phyloP scores from a whole-genome alignment of 2,797 vertebrate genomes.

The Betta splendens region DNA sequence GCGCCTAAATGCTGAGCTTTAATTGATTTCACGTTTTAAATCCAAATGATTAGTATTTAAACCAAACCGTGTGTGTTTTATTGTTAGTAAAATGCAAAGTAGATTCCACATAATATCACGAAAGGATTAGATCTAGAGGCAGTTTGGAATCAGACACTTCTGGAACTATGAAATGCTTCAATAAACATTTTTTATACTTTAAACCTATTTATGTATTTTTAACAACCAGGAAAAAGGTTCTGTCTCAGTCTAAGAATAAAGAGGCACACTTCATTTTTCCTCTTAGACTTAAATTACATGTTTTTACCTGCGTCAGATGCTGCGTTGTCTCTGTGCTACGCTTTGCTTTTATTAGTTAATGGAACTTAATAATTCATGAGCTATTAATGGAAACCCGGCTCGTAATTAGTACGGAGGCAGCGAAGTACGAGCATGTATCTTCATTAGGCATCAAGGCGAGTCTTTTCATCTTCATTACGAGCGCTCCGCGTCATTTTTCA shows the following conservation, averaged over 20 bases:
- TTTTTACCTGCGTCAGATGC: constrained; percentile 64
- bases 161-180: not conserved
- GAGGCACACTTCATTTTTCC: constrained; percentile 55
- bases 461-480: constrained; percentile 83
- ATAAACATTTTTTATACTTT: constrained; percentile 21
- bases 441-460: constrained; percentile 76
- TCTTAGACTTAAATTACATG: constrained; percentile 42
- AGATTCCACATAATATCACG: too few species aligned
- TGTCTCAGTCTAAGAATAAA: constrained; percentile 46
- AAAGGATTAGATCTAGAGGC: too few species aligned
- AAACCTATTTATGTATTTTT: constrained; percentile 35
- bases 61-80: not conserved
- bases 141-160: too few species aligned
- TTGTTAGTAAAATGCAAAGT: too few species aligned
- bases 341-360: constrained; percentile 82
- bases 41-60: constrained; percentile 1
- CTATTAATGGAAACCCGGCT: constrained; percentile 79
- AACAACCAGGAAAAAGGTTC: constrained; percentile 10
- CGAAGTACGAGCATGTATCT: constrained; percentile 78
- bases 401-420: constrained; percentile 80
- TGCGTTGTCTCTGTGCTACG: constrained; percentile 40
- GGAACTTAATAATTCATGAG: constrained; percentile 85
- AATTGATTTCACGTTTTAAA: constrained; percentile 18
- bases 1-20: constrained; percentile 12
- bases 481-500: constrained; percentile 73